phyloP scores from a whole-genome alignment of 2,888 invertebrate species.

The Drosophila formosana region DNA sequence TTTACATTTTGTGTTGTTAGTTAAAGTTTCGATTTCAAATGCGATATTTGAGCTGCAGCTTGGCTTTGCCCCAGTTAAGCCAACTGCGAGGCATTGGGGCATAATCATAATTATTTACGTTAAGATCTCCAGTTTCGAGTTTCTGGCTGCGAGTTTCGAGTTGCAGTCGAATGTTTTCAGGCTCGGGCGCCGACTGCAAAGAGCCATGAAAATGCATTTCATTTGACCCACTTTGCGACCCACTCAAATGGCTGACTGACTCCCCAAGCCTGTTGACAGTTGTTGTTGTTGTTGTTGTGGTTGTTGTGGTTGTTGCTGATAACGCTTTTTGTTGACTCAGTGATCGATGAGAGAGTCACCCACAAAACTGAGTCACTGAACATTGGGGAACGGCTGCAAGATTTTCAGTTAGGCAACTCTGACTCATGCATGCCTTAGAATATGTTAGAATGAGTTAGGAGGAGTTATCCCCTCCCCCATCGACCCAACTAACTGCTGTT shows the following conservation, averaged over 20 bases:
- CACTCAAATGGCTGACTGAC: slow-evolving; percentile 59
- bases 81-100: slow-evolving; percentile 21
- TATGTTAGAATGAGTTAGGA: slow-evolving; percentile 15
- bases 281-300: neutral
- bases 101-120: slow-evolving; percentile 39
- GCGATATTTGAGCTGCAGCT: neutral
- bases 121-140: slow-evolving; percentile 16
- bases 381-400: slow-evolving; percentile 36
- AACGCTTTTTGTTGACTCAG: slow-evolving; percentile 34
- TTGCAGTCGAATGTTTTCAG: neutral
- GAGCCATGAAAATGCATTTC: slow-evolving; percentile 61
- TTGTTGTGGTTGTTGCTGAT: slow-evolving; percentile 8
- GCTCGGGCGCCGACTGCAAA: slow-evolving; percentile 16
- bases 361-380: slow-evolving; percentile 46
- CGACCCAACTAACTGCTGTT: too few relatives aligned
- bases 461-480: too few relatives aligned
- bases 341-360: slow-evolving; percentile 34
- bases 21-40: neutral
- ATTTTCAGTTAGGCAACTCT: slow-evolving; percentile 50
- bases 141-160: slow-evolving; percentile 2
- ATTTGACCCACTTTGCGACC: slow-evolving; percentile 66
- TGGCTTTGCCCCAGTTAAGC: slow-evolving; percentile 23
- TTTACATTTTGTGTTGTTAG: neutral
- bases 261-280: slow-evolving; percentile 17
- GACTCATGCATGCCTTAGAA: slow-evolving; percentile 37